Evolutionary conservation across 2,797 vertebrate genomes (phyloP).

Genomic region (Aphelocoma californica): DNA sequence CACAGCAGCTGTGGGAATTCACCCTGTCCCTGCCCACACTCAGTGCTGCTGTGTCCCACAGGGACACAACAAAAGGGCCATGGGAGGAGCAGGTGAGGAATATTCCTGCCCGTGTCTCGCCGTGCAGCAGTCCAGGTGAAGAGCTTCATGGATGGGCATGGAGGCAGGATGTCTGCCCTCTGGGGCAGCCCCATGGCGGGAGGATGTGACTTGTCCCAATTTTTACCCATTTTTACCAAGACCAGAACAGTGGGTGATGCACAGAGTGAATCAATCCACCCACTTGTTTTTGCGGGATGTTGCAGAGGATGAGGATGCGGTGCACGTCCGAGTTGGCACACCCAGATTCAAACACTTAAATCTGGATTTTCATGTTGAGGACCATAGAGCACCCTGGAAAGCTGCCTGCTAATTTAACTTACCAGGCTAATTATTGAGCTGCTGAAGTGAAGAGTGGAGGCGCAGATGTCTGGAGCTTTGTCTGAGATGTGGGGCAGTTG

Average conservation of each 20-base stretch:
- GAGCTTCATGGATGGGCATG: background rate
- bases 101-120: background rate
- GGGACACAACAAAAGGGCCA: background rate
- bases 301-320: background rate
- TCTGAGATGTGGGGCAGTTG: background rate
- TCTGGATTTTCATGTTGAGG: background rate
- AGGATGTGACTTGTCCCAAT: accelerated
- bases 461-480: background rate
- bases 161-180: background rate
- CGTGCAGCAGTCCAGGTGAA: background rate
- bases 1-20: background rate
- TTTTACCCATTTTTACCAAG: background rate
- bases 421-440: background rate
- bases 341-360: background rate
- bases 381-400: background rate
- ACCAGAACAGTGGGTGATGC: background rate
- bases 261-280: background rate
- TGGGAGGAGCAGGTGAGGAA: background rate
- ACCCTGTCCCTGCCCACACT: background rate
- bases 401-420: background rate
- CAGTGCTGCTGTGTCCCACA: accelerated
- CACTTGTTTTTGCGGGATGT: accelerated
- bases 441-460: background rate
- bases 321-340: accelerated
- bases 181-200: background rate